Evolutionary conservation across 2,888 invertebrate species (phyloP).

Genomic region (Fragum fragum): DNA sequence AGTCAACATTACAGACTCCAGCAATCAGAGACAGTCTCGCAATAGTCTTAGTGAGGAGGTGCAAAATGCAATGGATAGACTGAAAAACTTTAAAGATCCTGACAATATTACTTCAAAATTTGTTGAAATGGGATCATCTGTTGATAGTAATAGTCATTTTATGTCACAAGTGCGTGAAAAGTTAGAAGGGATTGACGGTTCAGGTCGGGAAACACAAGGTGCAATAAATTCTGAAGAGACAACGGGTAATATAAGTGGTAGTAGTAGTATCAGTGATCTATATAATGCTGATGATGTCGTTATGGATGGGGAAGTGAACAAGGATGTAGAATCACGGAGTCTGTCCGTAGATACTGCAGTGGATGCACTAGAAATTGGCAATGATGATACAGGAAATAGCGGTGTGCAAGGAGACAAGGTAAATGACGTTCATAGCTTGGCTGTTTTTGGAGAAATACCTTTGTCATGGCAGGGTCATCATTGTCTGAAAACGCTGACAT

Average conservation of each 20-base stretch:
- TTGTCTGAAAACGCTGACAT: too few species aligned
- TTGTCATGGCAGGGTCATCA: too few species aligned
- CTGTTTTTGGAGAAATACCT: too few species aligned
- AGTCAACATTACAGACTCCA: conserved; percentile 46
- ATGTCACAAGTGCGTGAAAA: conserved; percentile 68
- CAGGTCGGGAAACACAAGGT: conserved; percentile 49
- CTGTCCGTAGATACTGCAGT: conserved; percentile 79
- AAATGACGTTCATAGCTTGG: too few species aligned
- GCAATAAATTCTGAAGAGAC: conserved; percentile 68
- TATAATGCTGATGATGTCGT: conserved; percentile 69
- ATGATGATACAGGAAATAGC: conserved; percentile 4
- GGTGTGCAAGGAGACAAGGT: not conserved
- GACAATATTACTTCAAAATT: conserved; percentile 78
- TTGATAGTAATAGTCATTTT: conserved; percentile 82
- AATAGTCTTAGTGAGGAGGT: conserved; percentile 79
- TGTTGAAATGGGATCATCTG: conserved; percentile 83
- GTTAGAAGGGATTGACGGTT: conserved; percentile 55
- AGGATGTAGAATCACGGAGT: conserved; percentile 62
- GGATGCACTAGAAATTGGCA: conserved; percentile 68
- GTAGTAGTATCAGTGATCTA: conserved; percentile 81
- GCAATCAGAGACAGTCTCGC: conserved; percentile 44
- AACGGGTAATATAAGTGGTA: conserved; percentile 68
- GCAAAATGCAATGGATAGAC: conserved; percentile 74
- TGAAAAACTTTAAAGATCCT: conserved; percentile 84
- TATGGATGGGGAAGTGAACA: conserved; percentile 51